Evolutionary conservation across 2,888 invertebrate genomes (phyloP).

Genomic region (Ormyrus rosae): DNA sequence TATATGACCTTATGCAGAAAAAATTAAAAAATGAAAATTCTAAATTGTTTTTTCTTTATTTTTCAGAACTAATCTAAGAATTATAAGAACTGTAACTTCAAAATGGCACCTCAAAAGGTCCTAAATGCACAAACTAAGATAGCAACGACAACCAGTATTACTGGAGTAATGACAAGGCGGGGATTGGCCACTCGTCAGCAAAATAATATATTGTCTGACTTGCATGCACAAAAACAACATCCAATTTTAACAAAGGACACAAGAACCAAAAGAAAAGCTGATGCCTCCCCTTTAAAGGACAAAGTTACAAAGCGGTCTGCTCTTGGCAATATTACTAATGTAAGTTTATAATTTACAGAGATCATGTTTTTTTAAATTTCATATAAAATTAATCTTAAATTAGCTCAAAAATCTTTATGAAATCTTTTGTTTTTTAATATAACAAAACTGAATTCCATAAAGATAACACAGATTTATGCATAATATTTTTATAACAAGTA

Average conservation of each 20-base stretch:
- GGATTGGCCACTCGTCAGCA: slow-evolving; percentile 82
- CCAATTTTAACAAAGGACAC: slow-evolving; percentile 77
- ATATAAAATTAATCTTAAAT: too few species aligned
- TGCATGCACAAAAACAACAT: slow-evolving; percentile 73
- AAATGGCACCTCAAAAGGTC: slow-evolving; percentile 54
- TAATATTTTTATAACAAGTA: too few species aligned
- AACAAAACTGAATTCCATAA: too few species aligned
- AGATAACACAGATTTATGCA: too few species aligned
- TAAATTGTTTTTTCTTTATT: slow-evolving; percentile 3
- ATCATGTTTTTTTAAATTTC: background rate
- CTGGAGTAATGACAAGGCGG: slow-evolving; percentile 76
- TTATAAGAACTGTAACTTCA: slow-evolving; percentile 10
- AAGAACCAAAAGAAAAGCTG: slow-evolving; percentile 87
- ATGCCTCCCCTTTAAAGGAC: slow-evolving; percentile 86
- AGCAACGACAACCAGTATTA: slow-evolving; percentile 73
- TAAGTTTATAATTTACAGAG: slow-evolving; percentile 65
- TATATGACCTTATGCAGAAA: too few species aligned
- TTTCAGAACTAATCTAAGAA: slow-evolving; percentile 30
- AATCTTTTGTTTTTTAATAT: too few species aligned
- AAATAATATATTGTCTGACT: slow-evolving; percentile 67
- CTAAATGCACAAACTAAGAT: slow-evolving; percentile 77
- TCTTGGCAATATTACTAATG: slow-evolving; percentile 91
- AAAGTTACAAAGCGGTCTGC: slow-evolving; percentile 88
- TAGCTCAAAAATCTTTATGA: too few species aligned
- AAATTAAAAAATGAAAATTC: too few species aligned